Evolutionary conservation across 2,113 vertebrate genomes (phyloP).

Genomic region (Felis chaus): DNA sequence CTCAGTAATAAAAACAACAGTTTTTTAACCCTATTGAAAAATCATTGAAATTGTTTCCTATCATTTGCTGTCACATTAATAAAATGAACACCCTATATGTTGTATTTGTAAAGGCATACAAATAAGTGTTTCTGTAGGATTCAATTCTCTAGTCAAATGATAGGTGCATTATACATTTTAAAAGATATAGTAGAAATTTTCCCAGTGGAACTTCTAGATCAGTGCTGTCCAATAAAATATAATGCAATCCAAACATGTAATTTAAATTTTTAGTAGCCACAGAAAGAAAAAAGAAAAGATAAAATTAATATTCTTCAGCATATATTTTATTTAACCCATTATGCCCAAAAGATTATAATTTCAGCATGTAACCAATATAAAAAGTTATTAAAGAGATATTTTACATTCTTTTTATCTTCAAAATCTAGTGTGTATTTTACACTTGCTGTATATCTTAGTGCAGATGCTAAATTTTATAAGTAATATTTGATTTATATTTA

Average conservation of each 20-base stretch:
- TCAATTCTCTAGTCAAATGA: slow-evolving; percentile 3
- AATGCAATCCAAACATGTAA: background rate
- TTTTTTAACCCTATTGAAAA: background rate
- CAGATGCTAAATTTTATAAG: background rate
- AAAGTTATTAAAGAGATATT: background rate
- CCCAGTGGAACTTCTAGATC: background rate
- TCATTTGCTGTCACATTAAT: background rate
- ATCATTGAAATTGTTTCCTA: background rate
- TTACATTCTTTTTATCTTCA: background rate
- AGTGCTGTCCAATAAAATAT: background rate
- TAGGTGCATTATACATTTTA: background rate
- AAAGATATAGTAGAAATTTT: background rate
- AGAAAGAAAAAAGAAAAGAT: background rate
- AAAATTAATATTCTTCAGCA: background rate
- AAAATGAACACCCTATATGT: background rate
- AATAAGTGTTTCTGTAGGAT: background rate
- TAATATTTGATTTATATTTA: background rate
- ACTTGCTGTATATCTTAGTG: background rate
- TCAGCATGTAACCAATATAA: background rate
- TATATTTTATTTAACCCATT: background rate
- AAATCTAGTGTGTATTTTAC: background rate
- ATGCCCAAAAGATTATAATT: background rate
- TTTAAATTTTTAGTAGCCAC: background rate
- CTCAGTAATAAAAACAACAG: background rate
- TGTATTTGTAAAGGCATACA: background rate